Conservation (phyloP, 2,113 vertebrate genomes). For the Microtus pennsylvanicus region DNA sequence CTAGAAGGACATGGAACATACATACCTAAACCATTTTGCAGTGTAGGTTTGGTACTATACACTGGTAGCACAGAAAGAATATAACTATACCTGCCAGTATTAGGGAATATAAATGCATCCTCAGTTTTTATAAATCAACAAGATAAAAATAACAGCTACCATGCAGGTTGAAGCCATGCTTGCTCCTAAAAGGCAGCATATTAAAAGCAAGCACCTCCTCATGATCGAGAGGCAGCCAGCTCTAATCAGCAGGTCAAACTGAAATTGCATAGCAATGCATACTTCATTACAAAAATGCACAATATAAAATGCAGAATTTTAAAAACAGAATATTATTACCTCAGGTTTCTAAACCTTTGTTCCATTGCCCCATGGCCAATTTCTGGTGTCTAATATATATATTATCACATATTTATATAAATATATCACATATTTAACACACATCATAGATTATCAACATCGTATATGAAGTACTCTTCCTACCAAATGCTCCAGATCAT, state of each 20-base stretch:
- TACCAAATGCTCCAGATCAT: conserved; percentile 56
- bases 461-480: conserved; percentile 54
- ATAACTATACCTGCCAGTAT: not conserved
- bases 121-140: not conserved
- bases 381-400: conserved; percentile 17
- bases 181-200: conserved; percentile 33
- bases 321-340: conserved; percentile 25
- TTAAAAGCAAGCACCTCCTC: not conserved
- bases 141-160: conserved; percentile 37
- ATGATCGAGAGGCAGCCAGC: not conserved
- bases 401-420: not conserved
- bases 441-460: conserved; percentile 35
- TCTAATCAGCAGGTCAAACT: conserved; percentile 21
- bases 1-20: not conserved
- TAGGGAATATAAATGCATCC: not conserved
- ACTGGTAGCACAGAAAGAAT: conserved; percentile 25
- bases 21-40: not conserved
- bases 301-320: conserved; percentile 15
- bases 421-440: not conserved
- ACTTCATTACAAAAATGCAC: not conserved
- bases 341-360: conserved; percentile 39
- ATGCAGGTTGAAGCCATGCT: not conserved
- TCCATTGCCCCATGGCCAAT: not conserved
- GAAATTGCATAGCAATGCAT: not conserved
- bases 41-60: not conserved